Evolutionary conservation across 2,888 invertebrate genomes (phyloP).

Genomic region (Bhutanitis thaidina): DNA sequence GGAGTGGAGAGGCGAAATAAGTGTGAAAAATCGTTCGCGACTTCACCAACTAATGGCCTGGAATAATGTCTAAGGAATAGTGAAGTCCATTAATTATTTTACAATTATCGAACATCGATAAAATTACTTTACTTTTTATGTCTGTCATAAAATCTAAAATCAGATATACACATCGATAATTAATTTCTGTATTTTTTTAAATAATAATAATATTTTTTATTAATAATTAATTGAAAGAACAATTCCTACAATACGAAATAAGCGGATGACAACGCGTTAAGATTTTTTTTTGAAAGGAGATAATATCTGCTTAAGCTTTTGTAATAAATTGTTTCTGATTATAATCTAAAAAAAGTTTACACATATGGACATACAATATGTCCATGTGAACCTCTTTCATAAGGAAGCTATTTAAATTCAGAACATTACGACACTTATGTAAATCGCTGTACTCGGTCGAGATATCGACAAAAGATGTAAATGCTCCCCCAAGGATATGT

Average conservation of each 20-base stretch:
- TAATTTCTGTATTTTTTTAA: too few species aligned
- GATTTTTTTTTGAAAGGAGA: neutral
- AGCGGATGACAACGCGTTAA: too few species aligned
- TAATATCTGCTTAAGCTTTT: neutral
- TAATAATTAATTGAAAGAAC: too few species aligned
- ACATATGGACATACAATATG: neutral
- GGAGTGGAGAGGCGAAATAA: slow-evolving; percentile 18
- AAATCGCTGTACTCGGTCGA: neutral
- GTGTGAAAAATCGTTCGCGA: slow-evolving; percentile 23
- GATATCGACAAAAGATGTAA: slow-evolving; percentile 15
- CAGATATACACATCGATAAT: too few species aligned
- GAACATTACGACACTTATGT: slow-evolving; percentile 3
- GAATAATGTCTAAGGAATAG: slow-evolving; percentile 17
- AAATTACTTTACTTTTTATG: neutral
- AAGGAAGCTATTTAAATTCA: slow-evolving; percentile 7
- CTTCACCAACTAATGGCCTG: slow-evolving; percentile 18
- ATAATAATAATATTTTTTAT: too few species aligned
- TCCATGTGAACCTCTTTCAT: neutral
- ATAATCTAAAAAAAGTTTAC: too few species aligned
- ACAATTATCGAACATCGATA: slow-evolving; percentile 9
- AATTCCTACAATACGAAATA: too few species aligned
- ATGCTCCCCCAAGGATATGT: slow-evolving; percentile 14
- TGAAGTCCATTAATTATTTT: slow-evolving; percentile 4
- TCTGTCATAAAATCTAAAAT: too few species aligned
- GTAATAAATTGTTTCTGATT: neutral